Evolutionary conservation across 2,113 vertebrate genomes (phyloP).

Genomic region (Todiramphus saurophagus): DNA sequence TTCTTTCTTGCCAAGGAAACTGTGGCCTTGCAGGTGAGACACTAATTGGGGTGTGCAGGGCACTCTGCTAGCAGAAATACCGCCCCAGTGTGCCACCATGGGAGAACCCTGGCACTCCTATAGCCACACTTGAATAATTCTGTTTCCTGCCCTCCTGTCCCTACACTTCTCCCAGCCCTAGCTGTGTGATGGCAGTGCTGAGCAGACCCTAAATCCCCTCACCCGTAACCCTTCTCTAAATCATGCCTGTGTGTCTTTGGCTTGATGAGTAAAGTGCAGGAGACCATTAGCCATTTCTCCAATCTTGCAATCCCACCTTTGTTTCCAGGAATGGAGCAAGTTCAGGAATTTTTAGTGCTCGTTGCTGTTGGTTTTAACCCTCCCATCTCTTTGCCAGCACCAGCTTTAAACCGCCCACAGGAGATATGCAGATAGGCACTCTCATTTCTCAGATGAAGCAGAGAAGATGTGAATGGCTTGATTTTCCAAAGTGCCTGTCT

Average conservation of each 20-base stretch:
- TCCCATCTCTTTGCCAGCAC: neutral
- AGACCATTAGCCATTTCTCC: neutral
- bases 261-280: neutral
- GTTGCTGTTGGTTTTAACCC: neutral
- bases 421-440: neutral
- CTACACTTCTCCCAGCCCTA: neutral
- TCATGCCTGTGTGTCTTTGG: neutral
- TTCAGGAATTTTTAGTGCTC: constrained; percentile 5
- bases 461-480: constrained; percentile 17
- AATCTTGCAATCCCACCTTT: neutral
- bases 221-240: neutral
- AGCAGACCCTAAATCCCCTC: neutral
- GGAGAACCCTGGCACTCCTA: neutral
- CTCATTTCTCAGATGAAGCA: constrained; percentile 28
- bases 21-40: neutral
- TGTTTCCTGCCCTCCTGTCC: neutral
- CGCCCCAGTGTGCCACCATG: accelerated
- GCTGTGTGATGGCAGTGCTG: neutral
- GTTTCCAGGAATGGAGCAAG: neutral
- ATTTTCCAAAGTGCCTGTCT: neutral
- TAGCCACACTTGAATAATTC: neutral
- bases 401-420: constrained; percentile 32
- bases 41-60: neutral
- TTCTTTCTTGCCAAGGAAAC: neutral
- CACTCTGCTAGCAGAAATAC: neutral